These are phyloP conservation scores for Drosophila kambysellisi DNA, from an alignment of 2,888 invertebrate species.

Conservation along the genomic window DNA sequence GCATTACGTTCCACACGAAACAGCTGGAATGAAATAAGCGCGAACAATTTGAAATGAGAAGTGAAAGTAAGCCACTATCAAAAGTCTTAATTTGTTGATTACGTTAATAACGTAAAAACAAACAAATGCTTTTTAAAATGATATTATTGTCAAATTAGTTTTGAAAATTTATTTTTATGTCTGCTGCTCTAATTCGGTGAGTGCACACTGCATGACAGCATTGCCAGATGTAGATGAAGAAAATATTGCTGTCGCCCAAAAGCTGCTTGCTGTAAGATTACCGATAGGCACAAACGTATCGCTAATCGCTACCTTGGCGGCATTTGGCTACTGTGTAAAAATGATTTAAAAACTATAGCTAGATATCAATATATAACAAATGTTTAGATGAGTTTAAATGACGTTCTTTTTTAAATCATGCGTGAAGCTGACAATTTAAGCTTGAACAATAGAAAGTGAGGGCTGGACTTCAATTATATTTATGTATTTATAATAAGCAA, in stretches of 20 bases:
- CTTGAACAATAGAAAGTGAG: constrained; percentile 33
- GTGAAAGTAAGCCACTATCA: not conserved
- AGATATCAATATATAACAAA: not conserved
- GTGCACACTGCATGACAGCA: constrained; percentile 33
- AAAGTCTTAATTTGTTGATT: not conserved
- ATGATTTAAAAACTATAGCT: not conserved
- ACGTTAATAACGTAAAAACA: not conserved
- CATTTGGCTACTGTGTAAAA: not conserved
- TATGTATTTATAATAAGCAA: constrained; percentile 73
- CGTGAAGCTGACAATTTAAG: not conserved
- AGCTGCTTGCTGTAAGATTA: constrained; percentile 20
- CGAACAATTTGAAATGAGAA: constrained; percentile 42
- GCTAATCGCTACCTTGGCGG: constrained; percentile 19
- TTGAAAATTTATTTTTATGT: not conserved
- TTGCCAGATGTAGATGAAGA: constrained; percentile 21
- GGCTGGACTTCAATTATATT: constrained; percentile 38
- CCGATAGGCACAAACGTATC: not conserved
- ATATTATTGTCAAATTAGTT: not conserved
- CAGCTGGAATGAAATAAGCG: constrained; percentile 44
- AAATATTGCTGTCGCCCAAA: not conserved
- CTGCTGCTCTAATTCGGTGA: not conserved
- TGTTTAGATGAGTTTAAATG: not conserved
- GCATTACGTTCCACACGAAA: constrained; percentile 27
- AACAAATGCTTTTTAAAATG: not conserved
- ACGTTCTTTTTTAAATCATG: constrained; percentile 6